These are phyloP conservation scores for Athalia cordata DNA, from an alignment of 2,888 invertebrate species.

Conservation along the genomic window DNA sequence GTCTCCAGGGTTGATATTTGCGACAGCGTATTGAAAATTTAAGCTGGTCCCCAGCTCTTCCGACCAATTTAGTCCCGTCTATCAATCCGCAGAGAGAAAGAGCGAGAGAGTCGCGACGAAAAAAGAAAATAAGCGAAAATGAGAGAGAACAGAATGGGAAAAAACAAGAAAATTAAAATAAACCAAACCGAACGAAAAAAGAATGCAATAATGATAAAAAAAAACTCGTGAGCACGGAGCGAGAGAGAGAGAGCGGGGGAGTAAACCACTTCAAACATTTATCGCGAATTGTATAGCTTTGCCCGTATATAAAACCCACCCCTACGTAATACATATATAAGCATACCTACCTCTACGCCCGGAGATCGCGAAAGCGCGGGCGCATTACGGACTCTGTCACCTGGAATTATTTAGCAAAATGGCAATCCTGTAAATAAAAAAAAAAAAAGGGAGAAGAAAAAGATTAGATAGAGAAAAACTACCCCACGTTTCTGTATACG, in stretches of 20 bases:
- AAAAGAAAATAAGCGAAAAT: not conserved
- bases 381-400: conserved; percentile 9
- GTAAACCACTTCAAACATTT: conserved; percentile 24
- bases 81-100: conserved; percentile 5
- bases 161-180: not conserved
- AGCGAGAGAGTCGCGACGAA: not conserved
- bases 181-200: not conserved
- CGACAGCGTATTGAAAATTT: conserved; percentile 61
- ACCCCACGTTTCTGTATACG: no score
- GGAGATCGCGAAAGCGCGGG: conserved; percentile 21
- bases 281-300: conserved; percentile 31
- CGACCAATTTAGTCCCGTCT: conserved; percentile 32
- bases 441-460: not conserved
- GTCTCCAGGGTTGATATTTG: not conserved
- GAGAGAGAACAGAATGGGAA: not conserved
- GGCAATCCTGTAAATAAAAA: conserved; percentile 9
- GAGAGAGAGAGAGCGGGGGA: no score
- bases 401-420: conserved; percentile 30
- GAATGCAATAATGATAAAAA: not conserved
- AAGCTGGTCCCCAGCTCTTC: conserved; percentile 52
- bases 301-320: conserved; percentile 12
- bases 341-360: not conserved
- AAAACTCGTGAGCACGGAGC: not conserved
- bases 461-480: not conserved
- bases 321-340: not conserved